Percentiles rank a stretch among this genome's conserved stretches.
phyloP scores from a whole-genome alignment of 2,113 vertebrate species.

The Trinectes maculatus region DNA sequence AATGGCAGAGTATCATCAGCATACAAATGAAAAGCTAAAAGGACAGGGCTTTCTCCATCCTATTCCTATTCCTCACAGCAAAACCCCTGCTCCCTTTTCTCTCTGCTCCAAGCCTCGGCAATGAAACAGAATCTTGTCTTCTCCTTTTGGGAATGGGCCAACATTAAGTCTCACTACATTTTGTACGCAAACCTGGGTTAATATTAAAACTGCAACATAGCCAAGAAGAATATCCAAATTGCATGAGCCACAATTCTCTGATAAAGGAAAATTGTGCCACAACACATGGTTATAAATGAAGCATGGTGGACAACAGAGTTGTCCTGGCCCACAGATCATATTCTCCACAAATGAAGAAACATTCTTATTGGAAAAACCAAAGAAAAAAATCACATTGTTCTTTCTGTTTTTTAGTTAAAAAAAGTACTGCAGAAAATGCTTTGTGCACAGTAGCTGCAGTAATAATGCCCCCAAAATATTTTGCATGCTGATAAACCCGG shows the following conservation, averaged over 20 bases:
- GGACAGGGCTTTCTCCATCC: slow-evolving; percentile 25
- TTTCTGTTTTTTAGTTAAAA: not conserved
- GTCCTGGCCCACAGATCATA: not conserved
- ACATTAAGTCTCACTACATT: slow-evolving; percentile 50
- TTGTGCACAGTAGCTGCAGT: not conserved
- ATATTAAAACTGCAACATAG: not conserved
- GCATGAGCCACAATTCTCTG: not conserved
- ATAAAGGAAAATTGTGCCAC: not conserved
- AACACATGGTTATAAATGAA: not conserved
- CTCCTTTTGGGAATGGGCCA: slow-evolving; percentile 59
- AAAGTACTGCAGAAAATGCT: not conserved
- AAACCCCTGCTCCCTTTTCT: slow-evolving; percentile 29
- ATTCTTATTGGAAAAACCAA: not conserved
- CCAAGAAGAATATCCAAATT: not conserved
- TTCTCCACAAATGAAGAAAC: not conserved
- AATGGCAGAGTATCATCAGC: slow-evolving; percentile 61
- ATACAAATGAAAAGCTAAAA: slow-evolving; percentile 61
- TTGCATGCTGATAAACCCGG: not conserved
- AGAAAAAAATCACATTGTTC: not conserved
- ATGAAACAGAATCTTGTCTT: slow-evolving; percentile 66
- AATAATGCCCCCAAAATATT: not conserved
- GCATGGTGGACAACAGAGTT: not conserved
- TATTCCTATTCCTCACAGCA: slow-evolving; percentile 51
- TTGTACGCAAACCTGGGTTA: slow-evolving; percentile 13
- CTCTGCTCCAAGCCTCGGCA: slow-evolving; percentile 38